phyloP scores from a whole-genome alignment of 2,797 vertebrate species.

The Acanthis flammea region DNA sequence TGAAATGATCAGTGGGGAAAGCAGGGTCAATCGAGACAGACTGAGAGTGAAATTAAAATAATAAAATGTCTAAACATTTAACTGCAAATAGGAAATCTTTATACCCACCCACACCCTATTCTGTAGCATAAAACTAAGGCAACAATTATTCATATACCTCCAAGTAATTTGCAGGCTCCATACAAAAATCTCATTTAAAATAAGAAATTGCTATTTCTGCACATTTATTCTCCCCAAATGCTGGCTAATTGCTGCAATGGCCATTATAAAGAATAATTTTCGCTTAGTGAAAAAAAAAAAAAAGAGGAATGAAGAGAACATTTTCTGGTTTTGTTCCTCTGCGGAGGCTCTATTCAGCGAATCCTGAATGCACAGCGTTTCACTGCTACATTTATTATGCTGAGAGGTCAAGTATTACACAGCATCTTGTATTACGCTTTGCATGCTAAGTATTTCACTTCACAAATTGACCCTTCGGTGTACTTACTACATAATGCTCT shows the following conservation, averaged over 20 bases:
- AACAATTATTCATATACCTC: constrained; percentile 83
- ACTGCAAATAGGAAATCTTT: constrained; percentile 84
- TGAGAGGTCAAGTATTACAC: constrained; percentile 99
- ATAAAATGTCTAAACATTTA: constrained; percentile 86
- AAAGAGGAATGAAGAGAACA: constrained; percentile 90
- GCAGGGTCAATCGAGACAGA: constrained; percentile 80
- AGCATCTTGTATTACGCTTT: constrained; percentile 97
- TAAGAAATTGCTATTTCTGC: constrained; percentile 87
- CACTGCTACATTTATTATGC: constrained; percentile 97
- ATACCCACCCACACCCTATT: constrained; percentile 78
- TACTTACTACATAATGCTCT: constrained; percentile 92
- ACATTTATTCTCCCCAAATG: constrained; percentile 86
- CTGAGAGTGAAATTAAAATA: constrained; percentile 82
- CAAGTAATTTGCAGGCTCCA: constrained; percentile 82
- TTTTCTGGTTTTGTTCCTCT: constrained; percentile 89
- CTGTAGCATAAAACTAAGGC: constrained; percentile 77
- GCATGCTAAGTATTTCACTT: constrained; percentile 99
- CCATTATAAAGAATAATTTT: constrained; percentile 89
- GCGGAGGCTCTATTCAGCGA: constrained; percentile 89
- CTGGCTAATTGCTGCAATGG: constrained; percentile 87
- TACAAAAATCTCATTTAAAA: constrained; percentile 85
- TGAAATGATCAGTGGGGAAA: constrained; percentile 77
- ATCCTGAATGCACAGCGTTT: constrained; percentile 95
- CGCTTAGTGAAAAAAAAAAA: constrained; percentile 85
- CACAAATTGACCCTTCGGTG: constrained; percentile 97